Evolutionary conservation across 2,797 vertebrate genomes (phyloP), one percentile per base, ranked within the genome.

Genomic region (Onychomys arenicola): DNA sequence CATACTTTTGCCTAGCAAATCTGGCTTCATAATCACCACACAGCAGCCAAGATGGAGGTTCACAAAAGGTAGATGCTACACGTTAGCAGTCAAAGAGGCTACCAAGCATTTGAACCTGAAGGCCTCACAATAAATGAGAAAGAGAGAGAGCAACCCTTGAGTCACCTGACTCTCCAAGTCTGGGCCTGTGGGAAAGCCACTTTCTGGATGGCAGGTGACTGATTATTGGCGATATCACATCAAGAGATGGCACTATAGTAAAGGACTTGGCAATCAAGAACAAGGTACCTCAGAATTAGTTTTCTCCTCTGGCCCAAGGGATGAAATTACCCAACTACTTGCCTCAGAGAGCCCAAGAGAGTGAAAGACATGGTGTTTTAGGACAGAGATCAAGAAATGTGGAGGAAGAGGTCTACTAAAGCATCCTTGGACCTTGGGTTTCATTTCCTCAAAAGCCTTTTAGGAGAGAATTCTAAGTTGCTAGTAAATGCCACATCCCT

Each of bases 391-490:
- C 27, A 93, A 73, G 40, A 89, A 61, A 49, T 23, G 57, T n/a
- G 12, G 1, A 29, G 19, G 43, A 32, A 69, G 13, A 52, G 19
- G 34, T 16, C 78, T 49, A n/a, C 37, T 32, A 59, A 82, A 88
- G 76, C 29, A 77, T 49, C 57, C 32, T 89, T 57, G 43, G 32
- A 13, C 49, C 43, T 91, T 57, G 49, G 23, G 21, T 75, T 71
- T 32, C 34, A 27, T 78, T 92, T 87, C 40, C 63, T 81, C n/a
- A 69, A 90, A 86, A 86, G 23, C 12, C 93, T 94, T 21, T 59
- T 87, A 55, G n/a, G 52, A 37, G 23, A 4, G 78, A 85, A 59
- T 46, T 57, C 57, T 37, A 59, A 83, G 46, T 65, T 83, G 13
- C 77, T 80, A 84, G 49, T 69, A n/a, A 87, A 87, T 49, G 52